Conservation (phyloP, 2,797 vertebrate species). For the Oreonectes daqikongensis region DNA sequence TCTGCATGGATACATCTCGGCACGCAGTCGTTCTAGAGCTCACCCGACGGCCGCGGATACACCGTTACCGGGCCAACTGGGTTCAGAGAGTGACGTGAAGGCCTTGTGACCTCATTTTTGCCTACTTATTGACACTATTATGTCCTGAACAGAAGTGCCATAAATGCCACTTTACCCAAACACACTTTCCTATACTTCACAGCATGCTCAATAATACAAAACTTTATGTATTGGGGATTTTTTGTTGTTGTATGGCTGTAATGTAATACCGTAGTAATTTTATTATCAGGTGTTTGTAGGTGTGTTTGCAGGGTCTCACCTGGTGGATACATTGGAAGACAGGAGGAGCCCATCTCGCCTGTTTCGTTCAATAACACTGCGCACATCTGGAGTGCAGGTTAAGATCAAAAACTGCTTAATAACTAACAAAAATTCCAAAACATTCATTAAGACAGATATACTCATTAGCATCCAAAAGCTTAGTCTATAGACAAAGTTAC, state of each 20-base stretch:
- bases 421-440: not conserved
- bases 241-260: constrained; percentile 3
- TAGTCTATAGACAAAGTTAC: too few species aligned
- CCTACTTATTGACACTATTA: constrained; percentile 34
- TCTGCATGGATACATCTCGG: constrained; percentile 55
- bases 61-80: constrained; percentile 29
- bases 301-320: constrained; percentile 75
- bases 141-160: constrained; percentile 17
- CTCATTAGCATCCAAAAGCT: not conserved
- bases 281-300: not conserved
- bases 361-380: constrained; percentile 81
- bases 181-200: constrained; percentile 25
- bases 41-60: constrained; percentile 27
- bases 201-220: not conserved
- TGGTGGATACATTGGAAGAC: constrained; percentile 79
- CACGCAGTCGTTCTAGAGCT: constrained; percentile 22
- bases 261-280: not conserved
- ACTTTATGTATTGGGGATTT: too few species aligned
- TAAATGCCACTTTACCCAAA: constrained; percentile 29
- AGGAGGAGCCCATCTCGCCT: constrained; percentile 79
- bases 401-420: constrained; percentile 48
- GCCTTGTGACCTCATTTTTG: constrained; percentile 29
- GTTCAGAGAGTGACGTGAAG: constrained; percentile 41
- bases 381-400: constrained; percentile 81
- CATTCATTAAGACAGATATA: not conserved